Percentiles rank a stretch among this genome's conserved stretches.
Conservation (phyloP, 2,888 invertebrate genomes). For the Diadromus collaris region DNA sequence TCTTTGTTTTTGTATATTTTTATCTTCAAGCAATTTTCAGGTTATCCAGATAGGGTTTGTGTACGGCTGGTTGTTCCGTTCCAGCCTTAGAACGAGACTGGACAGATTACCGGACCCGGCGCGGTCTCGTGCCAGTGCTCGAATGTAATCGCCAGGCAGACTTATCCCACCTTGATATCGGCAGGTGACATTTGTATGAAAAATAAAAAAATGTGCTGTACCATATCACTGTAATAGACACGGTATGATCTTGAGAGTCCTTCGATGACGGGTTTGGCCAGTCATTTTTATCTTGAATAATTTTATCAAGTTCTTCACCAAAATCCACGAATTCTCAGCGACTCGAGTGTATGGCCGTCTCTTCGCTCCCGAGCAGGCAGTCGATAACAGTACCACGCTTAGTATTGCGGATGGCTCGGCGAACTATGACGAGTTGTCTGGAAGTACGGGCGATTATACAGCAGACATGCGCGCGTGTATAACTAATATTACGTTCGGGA, state of each 20-base stretch:
- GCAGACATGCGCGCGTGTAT: constrained; percentile 6
- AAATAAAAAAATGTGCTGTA: neutral
- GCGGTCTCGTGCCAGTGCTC: too few species aligned
- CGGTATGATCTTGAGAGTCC: neutral
- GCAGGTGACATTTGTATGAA: neutral
- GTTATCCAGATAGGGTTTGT: neutral
- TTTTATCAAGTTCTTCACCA: neutral
- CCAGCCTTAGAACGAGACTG: neutral
- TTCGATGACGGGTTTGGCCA: neutral
- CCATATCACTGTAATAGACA: neutral
- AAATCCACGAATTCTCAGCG: neutral
- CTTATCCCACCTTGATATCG: neutral
- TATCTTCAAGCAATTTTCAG: neutral
- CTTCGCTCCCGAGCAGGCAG: neutral
- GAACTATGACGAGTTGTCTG: neutral
- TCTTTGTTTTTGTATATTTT: neutral
- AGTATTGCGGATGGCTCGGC: neutral
- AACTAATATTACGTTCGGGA: constrained; percentile 8
- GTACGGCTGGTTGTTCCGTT: neutral
- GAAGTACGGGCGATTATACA: neutral
- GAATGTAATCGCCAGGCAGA: too few species aligned
- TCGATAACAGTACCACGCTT: neutral
- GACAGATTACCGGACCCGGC: neutral
- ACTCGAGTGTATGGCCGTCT: neutral
- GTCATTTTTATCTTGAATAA: neutral